phyloP scores from a whole-genome alignment of 2,888 invertebrate genomes.

The Leptinotarsa tumamoca region DNA sequence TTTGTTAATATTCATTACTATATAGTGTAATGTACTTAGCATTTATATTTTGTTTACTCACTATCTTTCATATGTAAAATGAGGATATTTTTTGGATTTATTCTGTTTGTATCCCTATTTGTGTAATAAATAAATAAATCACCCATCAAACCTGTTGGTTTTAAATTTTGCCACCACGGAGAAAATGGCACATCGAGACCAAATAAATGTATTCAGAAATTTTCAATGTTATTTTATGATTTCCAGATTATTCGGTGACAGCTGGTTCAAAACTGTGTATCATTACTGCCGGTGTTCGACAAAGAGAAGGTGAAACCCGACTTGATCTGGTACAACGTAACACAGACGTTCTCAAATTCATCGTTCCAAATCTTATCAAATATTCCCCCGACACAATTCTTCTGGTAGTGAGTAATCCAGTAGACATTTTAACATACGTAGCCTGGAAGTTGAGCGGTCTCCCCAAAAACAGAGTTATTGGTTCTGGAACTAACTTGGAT shows the following conservation, averaged over 20 bases:
- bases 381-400: slow-evolving; percentile 89
- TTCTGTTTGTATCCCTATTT: too few relatives aligned
- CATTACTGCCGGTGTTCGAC: slow-evolving; percentile 93
- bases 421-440: slow-evolving; percentile 92
- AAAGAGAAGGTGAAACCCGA: slow-evolving; percentile 90
- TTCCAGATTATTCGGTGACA: slow-evolving; percentile 78
- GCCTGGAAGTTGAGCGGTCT: slow-evolving; percentile 95
- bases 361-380: slow-evolving; percentile 84
- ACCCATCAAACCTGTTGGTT: too few relatives aligned
- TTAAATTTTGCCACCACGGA: too few relatives aligned
- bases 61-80: too few relatives aligned
- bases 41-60: too few relatives aligned
- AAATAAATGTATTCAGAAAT: neutral
- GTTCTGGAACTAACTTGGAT: slow-evolving; percentile 94
- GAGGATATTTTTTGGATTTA: too few relatives aligned
- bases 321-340: slow-evolving; percentile 90
- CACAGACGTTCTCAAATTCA: slow-evolving; percentile 87
- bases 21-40: too few relatives aligned
- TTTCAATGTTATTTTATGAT: neutral
- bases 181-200: too few relatives aligned
- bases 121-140: too few relatives aligned
- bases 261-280: slow-evolving; percentile 87
- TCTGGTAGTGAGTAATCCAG: slow-evolving; percentile 91
- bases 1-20: too few relatives aligned
- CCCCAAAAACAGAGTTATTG: slow-evolving; percentile 87